Percentiles rank a stretch among this genome's conserved stretches.
phyloP scores from a whole-genome alignment of 92 coral and sea anemone genomes.

The Scolanthus callimorphus region DNA sequence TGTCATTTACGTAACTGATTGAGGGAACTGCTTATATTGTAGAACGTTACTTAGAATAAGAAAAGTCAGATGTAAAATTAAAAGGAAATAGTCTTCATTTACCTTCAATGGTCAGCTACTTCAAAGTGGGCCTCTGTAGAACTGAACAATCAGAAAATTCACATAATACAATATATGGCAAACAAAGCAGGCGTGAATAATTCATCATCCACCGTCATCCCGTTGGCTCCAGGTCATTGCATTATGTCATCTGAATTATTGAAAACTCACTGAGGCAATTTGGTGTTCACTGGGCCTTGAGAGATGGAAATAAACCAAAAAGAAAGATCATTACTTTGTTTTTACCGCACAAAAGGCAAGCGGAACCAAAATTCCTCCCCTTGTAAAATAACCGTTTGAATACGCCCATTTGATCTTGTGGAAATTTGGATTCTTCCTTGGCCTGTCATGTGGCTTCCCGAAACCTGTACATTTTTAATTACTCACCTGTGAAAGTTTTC shows the following conservation, averaged over 20 bases:
- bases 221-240: constrained; percentile 56
- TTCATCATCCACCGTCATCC: constrained; percentile 63
- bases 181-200: constrained; percentile 53
- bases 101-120: constrained; percentile 31
- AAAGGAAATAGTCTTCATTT: background rate
- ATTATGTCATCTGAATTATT: constrained; percentile 54
- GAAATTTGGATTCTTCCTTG: background rate
- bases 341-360: too few relatives aligned
- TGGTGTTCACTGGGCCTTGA: constrained; percentile 9
- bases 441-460: background rate
- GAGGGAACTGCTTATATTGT: too few relatives aligned
- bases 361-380: background rate
- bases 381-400: background rate
- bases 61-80: too few relatives aligned
- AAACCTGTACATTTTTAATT: constrained; percentile 1
- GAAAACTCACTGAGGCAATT: constrained; percentile 47
- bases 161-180: constrained; percentile 81
- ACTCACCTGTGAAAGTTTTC: constrained; percentile 1
- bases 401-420: background rate
- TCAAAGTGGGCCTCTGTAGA: constrained; percentile 56
- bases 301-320: background rate
- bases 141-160: constrained; percentile 68
- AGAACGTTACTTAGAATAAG: too few relatives aligned
- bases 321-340: too few relatives aligned
- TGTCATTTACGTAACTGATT: too few relatives aligned